Conservation (phyloP, 1,140 invertebrate species). For the Procambarus virginalis region DNA sequence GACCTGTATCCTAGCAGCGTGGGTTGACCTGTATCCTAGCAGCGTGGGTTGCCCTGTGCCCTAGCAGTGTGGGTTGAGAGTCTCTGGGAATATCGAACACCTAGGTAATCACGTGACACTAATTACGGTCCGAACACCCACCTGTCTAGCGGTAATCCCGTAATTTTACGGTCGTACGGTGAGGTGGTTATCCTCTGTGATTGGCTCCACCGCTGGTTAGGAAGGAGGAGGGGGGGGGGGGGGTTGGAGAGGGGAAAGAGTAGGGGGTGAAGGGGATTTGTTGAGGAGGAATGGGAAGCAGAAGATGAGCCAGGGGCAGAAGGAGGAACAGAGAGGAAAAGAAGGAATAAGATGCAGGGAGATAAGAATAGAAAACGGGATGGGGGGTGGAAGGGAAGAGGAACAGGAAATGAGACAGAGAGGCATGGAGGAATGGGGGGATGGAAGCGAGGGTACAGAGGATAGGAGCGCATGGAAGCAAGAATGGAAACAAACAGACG, state of each 20-base stretch:
- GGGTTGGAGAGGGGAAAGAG: not conserved
- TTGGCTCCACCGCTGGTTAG: not conserved
- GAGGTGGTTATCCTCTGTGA: slow-evolving; percentile 8
- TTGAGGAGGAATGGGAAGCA: not conserved
- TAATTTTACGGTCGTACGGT: slow-evolving; percentile 8
- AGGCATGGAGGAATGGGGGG: not conserved
- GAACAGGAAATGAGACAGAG: not conserved
- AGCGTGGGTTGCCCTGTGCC: no score
- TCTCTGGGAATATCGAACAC: no score
- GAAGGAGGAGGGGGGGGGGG: not conserved
- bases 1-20: no score
- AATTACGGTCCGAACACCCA: not conserved
- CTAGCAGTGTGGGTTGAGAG: no score
- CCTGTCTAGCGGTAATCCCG: slow-evolving; percentile 4
- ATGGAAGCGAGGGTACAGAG: not conserved
- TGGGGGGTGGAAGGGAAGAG: not conserved
- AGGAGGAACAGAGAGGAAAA: not conserved
- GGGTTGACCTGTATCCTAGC: no score
- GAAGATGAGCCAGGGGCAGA: not conserved
- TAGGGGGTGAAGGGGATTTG: not conserved
- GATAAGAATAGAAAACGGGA: not conserved
- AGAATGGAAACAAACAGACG: not conserved
- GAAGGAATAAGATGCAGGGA: not conserved
- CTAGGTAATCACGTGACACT: no score
- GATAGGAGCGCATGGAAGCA: not conserved